Conservation (phyloP, 2,113 vertebrate genomes). For the Cephalophus harveyi region DNA sequence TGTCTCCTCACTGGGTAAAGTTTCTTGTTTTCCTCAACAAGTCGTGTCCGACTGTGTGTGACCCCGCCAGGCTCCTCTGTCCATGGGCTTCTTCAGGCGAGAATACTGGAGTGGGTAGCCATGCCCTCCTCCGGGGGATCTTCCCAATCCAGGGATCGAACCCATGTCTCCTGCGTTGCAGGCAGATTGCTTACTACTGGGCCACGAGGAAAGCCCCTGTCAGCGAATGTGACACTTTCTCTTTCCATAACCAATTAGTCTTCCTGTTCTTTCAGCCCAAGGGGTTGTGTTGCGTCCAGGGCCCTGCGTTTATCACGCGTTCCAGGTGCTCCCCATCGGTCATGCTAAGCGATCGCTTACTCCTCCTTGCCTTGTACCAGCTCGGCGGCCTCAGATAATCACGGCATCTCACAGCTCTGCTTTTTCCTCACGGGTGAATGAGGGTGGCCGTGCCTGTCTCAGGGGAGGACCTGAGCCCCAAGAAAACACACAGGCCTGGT, state of each 20-base stretch:
- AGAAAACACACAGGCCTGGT: neutral
- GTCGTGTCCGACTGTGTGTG: fast-evolving
- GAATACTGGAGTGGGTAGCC: neutral
- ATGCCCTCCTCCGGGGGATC: neutral
- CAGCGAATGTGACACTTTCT: neutral
- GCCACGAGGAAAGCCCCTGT: neutral
- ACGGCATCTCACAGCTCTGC: neutral
- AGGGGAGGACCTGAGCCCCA: neutral
- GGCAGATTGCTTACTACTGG: neutral
- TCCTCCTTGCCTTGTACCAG: neutral
- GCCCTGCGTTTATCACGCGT: neutral
- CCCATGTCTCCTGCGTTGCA: neutral
- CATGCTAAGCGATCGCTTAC: neutral
- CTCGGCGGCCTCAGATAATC: neutral
- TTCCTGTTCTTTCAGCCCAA: neutral
- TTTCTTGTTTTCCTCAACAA: neutral
- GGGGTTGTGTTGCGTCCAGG: neutral
- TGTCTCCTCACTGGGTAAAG: neutral
- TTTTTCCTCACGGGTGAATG: neutral
- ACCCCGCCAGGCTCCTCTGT: neutral
- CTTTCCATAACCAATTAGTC: neutral
- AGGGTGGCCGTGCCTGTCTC: neutral
- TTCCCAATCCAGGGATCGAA: neutral
- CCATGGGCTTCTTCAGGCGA: neutral
- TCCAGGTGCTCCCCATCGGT: neutral